Base-by-base conservation (phyloP, 1,140 invertebrate species). In the Babylonia areolata region DNA sequence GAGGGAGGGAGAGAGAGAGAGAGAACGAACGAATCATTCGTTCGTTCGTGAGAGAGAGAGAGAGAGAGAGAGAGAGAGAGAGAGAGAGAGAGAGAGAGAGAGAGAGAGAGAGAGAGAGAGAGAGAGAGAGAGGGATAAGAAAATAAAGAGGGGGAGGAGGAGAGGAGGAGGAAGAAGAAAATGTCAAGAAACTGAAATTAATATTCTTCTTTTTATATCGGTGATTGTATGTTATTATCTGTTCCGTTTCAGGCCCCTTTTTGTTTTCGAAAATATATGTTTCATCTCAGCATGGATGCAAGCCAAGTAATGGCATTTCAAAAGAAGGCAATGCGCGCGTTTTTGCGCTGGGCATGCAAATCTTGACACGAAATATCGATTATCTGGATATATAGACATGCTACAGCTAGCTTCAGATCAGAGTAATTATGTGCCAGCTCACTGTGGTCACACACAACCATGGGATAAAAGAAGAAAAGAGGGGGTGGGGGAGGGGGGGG, bases 21-120 rank as follows among this genome's bases (percentile, higher is more conserved):
- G 71, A 82, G 40, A 77, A 58, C 54, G 80, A 82, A 2, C 54
- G 69, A 77, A n/a, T n/a, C n/a, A n/a, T n/a, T n/a, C n/a, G n/a
- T n/a, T n/a, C n/a, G n/a, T n/a, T n/a, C n/a, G n/a, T n/a, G 79
- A 81, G 54, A 46, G 64, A 69, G 79, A 81, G 79, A 86, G 39
- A 81, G 39, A 81, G 80, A 81, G 39, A 2, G 23, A 77, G 69
- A 77, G 46, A 75, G 58, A 81, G 58, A 81, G 39, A 71, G 78
- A 71, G 58, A 81, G 39, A 69, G 33, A 77, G n/a, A 9, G 31
- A 54, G 35, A 54, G 15, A n/a, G 39, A 64, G 33, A 54, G 40
- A 15, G 54, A 28, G 39, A 37, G 33, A n/a, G n/a, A 69, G 37
- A 33, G 40, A 40, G 40, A 40, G 35, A 58, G 35, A 28, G 37